Conservation (phyloP, 2,113 vertebrate genomes). For the Neodon shergylaensis region DNA sequence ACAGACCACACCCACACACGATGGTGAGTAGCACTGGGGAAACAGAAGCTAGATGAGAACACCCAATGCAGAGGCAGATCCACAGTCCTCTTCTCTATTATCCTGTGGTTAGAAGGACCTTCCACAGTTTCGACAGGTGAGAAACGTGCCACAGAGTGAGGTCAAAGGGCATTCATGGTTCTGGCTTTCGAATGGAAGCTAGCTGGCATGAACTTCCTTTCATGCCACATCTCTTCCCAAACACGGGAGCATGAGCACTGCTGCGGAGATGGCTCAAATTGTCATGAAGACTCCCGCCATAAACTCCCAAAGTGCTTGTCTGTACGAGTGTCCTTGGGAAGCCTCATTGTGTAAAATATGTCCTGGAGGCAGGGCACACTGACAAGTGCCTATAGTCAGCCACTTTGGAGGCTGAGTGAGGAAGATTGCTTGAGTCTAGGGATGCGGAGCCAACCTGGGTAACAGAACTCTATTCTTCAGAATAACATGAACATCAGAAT, state of each 20-base stretch:
- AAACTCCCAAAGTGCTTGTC: neutral
- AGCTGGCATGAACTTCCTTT: neutral
- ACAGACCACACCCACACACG: neutral
- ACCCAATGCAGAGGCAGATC: neutral
- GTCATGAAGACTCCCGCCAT: neutral
- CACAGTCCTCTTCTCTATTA: neutral
- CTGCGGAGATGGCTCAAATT: neutral
- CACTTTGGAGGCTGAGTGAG: neutral
- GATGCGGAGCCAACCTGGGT: neutral
- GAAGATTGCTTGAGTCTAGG: neutral
- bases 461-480: neutral
- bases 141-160: neutral
- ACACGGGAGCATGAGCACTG: neutral
- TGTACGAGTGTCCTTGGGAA: neutral
- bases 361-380: neutral
- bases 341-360: neutral
- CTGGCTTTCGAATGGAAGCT: neutral
- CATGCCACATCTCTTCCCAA: neutral
- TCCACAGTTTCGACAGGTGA: too few species aligned
- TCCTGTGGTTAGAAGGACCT: neutral
- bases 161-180: neutral
- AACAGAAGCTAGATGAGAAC: neutral
- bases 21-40: neutral
- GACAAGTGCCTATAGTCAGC: neutral
- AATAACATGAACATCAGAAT: neutral